Evolutionary conservation across 1,140 invertebrate species (phyloP).

Genomic region (Limonius californicus): DNA sequence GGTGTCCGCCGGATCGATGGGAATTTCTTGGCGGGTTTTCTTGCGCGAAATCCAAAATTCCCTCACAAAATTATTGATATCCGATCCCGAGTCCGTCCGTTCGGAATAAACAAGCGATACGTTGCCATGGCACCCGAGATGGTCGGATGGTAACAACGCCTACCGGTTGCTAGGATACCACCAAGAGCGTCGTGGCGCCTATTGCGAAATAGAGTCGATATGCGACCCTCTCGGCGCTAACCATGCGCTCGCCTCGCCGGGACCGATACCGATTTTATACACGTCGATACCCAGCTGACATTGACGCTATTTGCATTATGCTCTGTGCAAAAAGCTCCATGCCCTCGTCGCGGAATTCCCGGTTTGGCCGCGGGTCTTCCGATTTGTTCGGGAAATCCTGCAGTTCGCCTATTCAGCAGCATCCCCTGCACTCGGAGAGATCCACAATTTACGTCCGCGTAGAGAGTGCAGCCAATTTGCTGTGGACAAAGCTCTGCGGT

Average conservation of each 20-base stretch:
- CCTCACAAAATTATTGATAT: conserved; percentile 7
- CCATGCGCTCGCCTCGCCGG: conserved; percentile 9
- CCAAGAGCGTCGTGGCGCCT: conserved; percentile 16
- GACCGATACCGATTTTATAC: conserved; percentile 14
- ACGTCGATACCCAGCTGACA: conserved; percentile 15
- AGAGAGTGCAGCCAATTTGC: too few relatives aligned
- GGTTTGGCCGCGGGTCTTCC: too few relatives aligned
- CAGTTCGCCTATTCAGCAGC: too few relatives aligned
- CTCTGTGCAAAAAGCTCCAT: not conserved
- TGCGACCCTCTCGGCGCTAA: conserved; percentile 6
- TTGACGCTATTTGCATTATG: conserved; percentile 15
- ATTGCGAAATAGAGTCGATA: conserved; percentile 17
- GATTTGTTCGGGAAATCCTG: too few relatives aligned
- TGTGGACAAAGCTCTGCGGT: too few relatives aligned
- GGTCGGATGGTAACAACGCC: conserved; percentile 17
- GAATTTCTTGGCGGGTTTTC: conserved; percentile 1
- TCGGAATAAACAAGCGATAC: conserved; percentile 16
- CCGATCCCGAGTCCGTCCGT: conserved; percentile 2
- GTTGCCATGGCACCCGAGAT: conserved; percentile 14
- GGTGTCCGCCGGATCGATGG: not conserved
- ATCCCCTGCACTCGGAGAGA: too few relatives aligned
- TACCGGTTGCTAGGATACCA: conserved; percentile 11
- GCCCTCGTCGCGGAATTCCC: too few relatives aligned
- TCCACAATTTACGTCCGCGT: too few relatives aligned
- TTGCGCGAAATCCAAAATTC: not conserved